Base-by-base conservation (phyloP, 1,140 invertebrate genomes). In the Helicoverpa zea region DNA sequence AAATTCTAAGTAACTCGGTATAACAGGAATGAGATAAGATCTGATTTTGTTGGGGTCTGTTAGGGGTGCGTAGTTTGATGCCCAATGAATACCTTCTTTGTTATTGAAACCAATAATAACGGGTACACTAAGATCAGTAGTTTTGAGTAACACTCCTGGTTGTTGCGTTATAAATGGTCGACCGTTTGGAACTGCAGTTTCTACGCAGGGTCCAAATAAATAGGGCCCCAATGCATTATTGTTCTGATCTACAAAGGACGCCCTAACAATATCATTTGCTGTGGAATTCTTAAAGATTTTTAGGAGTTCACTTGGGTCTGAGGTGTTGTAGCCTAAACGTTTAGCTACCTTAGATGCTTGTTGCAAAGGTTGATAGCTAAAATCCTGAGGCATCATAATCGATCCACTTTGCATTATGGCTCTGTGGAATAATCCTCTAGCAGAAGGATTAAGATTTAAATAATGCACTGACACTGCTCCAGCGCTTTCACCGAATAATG, bases 361-460 rank as follows among this genome's bases (percentile, higher is more conserved):
- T 63, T 83, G 59, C 51, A 86, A 58, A 3, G 89, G 88, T 70
- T 89, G 76, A 16, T 81, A 35, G 18, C 83, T 75, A 12, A 96
- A 86, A 51, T 96, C 82, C 83, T 90, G 92, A 54, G 88, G 82
- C 80, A 86, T 88, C 93, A 85, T 93, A 2, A 91, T 91, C 10
- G 90, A 96, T n/a, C 96, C 96, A 91, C 96, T 96, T 94, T 96
- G 91, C 61, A 95, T 83, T 16, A 97, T 96, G 0, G 94, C 95
- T 88, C 94, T 92, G 64, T 95, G 94, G 86, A 97, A 97, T 54
- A 97, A 86, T 43, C 96, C 96, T 96, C 81, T 77, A 9, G 88
- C 75, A 59, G 72, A 35, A 9, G 81, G 78, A 2, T 85, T 83
- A 35, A 90, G 63, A 3, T 88, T 73, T 70, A 91, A 80, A 43